Base-by-base conservation (phyloP, 2,797 vertebrate species). In the Pteropus rufus region DNA sequence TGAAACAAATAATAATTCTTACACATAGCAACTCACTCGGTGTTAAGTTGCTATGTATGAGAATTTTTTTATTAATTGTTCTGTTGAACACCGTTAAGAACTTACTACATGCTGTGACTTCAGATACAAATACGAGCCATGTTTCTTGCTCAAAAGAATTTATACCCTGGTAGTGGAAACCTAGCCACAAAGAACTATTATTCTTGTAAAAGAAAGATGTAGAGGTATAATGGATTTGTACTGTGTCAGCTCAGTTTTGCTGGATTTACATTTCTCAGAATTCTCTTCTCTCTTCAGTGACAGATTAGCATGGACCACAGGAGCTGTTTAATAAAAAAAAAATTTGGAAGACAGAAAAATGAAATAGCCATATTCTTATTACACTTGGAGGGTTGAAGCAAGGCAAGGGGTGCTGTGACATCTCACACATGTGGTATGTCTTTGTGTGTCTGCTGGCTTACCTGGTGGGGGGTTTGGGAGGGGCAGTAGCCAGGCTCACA, bases 21-120 rank as follows among this genome's bases (percentile, higher is more conserved):
- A 62, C 60, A 60, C 24, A 31, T 31, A 62, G 65, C 88, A 56
- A 54, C 80, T 91, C 77, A 83, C 36, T 96, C n/a, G 41, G 29
- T 80, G n/a, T 76, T 79, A 90, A 85, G 36, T 87, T 81, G 64
- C 18, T 92, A 65, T 58, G 58, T 49, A 10, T 49, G 87, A 79
- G 76, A 93, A 65, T 88, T 52, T 87, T 82, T 79, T 49, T 91
- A 79, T 94, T 64, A 31, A 15, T 60, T 93, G 54, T 56, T 72
- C 81, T 77, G 82, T 24, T 88, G 8, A 94, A 65, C 11, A 79
- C 36, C 82, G 16, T 69, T 75, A 95, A 94, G 73, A 76, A 44
- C 5, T 11, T 52, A 73, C 7, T 56, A 52, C 1, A 67, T n/a
- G 49, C 31, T 75, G 49, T 67, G 49, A 69, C 84, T 89, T 90